Percentiles rank a stretch among this genome's conserved stretches.
Conservation (phyloP, 2,888 invertebrate species). For the Leucozona laternaria region DNA sequence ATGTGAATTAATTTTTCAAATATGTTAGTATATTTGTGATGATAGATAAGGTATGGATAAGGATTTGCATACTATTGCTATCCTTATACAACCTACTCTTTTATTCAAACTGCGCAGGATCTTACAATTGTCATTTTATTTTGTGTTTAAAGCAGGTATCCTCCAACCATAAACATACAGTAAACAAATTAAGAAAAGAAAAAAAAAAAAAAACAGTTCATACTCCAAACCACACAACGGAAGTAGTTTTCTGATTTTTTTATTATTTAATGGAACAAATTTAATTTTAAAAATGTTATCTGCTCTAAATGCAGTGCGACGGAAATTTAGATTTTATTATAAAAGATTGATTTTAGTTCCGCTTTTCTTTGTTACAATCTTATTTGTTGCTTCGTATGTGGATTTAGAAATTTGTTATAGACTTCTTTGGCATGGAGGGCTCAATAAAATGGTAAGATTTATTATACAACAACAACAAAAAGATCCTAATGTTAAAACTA, state of each 20-base stretch:
- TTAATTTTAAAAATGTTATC: constrained; percentile 78
- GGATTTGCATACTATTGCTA: background rate
- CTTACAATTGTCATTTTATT: constrained; percentile 38
- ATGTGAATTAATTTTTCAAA: too few relatives aligned
- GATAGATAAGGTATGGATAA: background rate
- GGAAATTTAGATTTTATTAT: constrained; percentile 81
- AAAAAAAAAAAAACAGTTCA: constrained; percentile 30
- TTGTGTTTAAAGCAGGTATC: background rate
- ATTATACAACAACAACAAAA: background rate
- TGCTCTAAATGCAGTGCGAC: constrained; percentile 78
- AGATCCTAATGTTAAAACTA: background rate
- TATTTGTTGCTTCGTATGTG: constrained; percentile 81
- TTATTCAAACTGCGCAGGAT: constrained; percentile 51
- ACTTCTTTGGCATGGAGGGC: constrained; percentile 81
- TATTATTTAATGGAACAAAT: constrained; percentile 50
- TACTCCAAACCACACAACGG: background rate
- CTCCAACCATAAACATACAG: constrained; percentile 4
- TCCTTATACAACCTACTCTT: background rate
- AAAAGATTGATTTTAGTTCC: constrained; percentile 80
- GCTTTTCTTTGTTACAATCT: constrained; percentile 79
- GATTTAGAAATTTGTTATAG: constrained; percentile 82
- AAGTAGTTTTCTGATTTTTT: background rate
- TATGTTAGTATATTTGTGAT: too few relatives aligned
- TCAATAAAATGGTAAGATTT: constrained; percentile 81
- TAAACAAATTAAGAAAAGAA: constrained; percentile 63